phyloP scores from a whole-genome alignment of 2,888 invertebrate species.

The Drosophila paranaensis region DNA sequence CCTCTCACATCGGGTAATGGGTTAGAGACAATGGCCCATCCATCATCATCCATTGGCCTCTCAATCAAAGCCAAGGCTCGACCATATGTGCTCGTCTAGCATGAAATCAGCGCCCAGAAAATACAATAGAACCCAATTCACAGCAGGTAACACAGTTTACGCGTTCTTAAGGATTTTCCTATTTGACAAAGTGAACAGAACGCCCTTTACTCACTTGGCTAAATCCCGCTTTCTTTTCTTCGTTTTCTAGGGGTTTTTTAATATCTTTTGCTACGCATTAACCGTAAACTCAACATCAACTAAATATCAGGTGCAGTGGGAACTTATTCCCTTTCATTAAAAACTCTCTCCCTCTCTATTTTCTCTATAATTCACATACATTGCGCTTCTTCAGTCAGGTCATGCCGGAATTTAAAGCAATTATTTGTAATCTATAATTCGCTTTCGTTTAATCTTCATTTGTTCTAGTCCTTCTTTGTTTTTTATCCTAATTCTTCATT shows the following conservation, averaged over 20 bases:
- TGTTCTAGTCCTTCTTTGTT: no score
- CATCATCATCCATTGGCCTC: slow-evolving; percentile 35
- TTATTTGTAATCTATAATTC: neutral
- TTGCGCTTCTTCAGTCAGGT: neutral
- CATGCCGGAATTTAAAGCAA: neutral
- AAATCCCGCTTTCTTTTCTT: neutral
- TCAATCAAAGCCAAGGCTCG: slow-evolving; percentile 45
- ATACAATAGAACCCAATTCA: neutral
- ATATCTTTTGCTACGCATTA: neutral
- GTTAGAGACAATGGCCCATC: slow-evolving; percentile 25
- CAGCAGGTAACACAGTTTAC: slow-evolving; percentile 1
- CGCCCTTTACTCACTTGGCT: neutral
- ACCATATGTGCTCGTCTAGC: slow-evolving; percentile 17
- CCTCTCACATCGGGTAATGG: neutral
- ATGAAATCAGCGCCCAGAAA: slow-evolving; percentile 13
- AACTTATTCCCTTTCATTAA: neutral
- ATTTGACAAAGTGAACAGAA: slow-evolving; percentile 1
- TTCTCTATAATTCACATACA: neutral
- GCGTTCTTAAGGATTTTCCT: neutral
- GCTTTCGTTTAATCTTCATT: no score
- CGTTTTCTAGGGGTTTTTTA: neutral
- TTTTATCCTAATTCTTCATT: no score
- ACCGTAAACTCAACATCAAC: neutral
- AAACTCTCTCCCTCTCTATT: neutral
- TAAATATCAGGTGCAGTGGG: neutral